Conservation (phyloP, 2,113 vertebrate species). For the Colossoma macropomum region DNA sequence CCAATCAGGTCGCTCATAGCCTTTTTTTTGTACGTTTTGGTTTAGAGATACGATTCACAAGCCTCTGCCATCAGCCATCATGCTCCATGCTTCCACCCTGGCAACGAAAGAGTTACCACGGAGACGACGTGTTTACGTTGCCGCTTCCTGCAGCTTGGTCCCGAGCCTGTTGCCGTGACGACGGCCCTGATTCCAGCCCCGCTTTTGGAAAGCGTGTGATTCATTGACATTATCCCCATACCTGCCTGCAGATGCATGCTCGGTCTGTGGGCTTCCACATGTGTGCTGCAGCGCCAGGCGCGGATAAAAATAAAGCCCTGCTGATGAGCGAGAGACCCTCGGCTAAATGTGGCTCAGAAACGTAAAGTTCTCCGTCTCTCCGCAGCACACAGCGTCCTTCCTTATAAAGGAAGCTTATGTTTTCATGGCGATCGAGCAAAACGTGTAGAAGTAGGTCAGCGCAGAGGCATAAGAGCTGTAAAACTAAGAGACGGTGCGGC, state of each 20-base stretch:
- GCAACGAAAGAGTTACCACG: slow-evolving; percentile 70
- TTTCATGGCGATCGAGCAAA: not conserved
- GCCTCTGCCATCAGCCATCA: no score
- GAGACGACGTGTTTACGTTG: slow-evolving; percentile 74
- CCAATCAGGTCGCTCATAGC: no score
- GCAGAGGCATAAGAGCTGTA: not conserved
- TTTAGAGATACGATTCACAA: no score
- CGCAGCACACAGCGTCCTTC: not conserved
- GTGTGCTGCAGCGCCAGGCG: slow-evolving; percentile 7
- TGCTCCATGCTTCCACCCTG: not conserved
- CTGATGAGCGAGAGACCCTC: not conserved
- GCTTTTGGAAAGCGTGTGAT: slow-evolving; percentile 59
- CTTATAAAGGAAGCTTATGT: not conserved
- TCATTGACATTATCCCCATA: slow-evolving; percentile 71
- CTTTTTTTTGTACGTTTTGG: no score
- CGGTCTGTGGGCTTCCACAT: slow-evolving; percentile 18
- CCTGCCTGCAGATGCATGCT: slow-evolving; percentile 61
- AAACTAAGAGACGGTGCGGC: not conserved
- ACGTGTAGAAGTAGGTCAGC: slow-evolving; percentile 6
- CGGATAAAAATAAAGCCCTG: slow-evolving; percentile 32
- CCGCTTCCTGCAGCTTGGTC: slow-evolving; percentile 70
- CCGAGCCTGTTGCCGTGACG: slow-evolving; percentile 78
- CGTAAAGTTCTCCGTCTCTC: not conserved
- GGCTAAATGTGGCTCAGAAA: slow-evolving; percentile 27
- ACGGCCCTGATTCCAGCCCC: slow-evolving; percentile 69